These are phyloP conservation scores for Ailurus styani DNA, from an alignment of 2,113 vertebrate species.

Conservation along the genomic window DNA sequence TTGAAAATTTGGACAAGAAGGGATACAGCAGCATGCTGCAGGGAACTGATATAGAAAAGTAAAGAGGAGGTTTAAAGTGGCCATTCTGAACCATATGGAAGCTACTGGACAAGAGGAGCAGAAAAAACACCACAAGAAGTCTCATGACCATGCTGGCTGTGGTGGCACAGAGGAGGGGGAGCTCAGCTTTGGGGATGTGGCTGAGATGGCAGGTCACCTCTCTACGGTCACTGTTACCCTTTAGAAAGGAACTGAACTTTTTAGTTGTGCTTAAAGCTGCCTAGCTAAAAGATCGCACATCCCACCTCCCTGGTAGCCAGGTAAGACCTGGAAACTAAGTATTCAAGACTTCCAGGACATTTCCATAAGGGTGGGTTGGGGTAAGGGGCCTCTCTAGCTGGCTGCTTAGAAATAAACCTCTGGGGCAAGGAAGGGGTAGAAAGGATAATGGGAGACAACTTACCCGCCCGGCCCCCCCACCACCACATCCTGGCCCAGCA, in stretches of 20 bases:
- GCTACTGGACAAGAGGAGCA: not conserved
- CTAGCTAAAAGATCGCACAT: accelerated
- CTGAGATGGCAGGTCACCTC: not conserved
- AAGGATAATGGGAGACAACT: no score
- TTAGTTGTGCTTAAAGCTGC: not conserved
- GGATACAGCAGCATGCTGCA: not conserved
- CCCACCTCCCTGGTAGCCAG: not conserved
- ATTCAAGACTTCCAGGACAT: not conserved
- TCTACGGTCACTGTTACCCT: not conserved
- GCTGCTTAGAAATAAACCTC: not conserved
- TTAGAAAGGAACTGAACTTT: not conserved
- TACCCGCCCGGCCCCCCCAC: not conserved
- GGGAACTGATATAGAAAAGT: not conserved
- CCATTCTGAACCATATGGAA: not conserved
- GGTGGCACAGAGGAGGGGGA: not conserved
- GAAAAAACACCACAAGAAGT: not conserved
- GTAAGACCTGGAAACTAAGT: not conserved
- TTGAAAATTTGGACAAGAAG: not conserved
- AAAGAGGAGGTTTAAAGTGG: not conserved
- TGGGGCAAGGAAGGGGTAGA: not conserved
- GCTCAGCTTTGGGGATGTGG: not conserved
- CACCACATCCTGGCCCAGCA: not conserved
- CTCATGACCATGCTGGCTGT: not conserved
- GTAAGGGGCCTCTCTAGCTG: not conserved
- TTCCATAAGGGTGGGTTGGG: not conserved